A percentile compares a stretch with the other conserved stretches of the same genome.
Evolutionary conservation across 2,888 invertebrate species (phyloP).

Genomic region (Tenthredo notha): DNA sequence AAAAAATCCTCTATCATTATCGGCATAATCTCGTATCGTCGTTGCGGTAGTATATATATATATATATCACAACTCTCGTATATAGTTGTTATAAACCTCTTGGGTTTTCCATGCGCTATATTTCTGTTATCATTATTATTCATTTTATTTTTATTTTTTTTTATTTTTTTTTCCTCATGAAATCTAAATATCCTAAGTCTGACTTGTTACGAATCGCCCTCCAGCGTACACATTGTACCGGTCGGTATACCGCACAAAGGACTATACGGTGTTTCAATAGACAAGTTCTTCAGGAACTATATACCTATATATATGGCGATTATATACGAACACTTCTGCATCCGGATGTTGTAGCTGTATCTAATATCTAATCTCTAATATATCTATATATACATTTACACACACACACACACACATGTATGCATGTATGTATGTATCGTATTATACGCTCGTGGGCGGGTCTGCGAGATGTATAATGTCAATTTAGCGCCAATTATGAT

Average conservation of each 20-base stretch:
- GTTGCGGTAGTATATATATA: not conserved
- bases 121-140: not conserved
- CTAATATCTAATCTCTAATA: not conserved
- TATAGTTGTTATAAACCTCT: not conserved
- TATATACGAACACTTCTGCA: too few relatives aligned
- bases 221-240: not conserved
- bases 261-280: too few relatives aligned
- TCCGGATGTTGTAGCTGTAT: too few relatives aligned
- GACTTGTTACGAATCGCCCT: not conserved
- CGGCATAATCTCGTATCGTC: not conserved
- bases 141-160: not conserved
- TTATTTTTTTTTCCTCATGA: not conserved
- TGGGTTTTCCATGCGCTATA: not conserved
- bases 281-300: not conserved
- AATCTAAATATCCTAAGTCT: not conserved
- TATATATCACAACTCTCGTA: not conserved
- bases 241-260: not conserved
- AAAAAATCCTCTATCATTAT: not conserved
- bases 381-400: not conserved
- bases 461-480: conserved; percentile 54
- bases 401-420: too few relatives aligned
- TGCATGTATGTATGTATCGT: not conserved
- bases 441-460: conserved; percentile 11
- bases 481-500: conserved; percentile 71
- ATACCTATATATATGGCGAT: too few relatives aligned